Conservation (phyloP, 2,113 vertebrate genomes). For the Physeter macrocephalus region DNA sequence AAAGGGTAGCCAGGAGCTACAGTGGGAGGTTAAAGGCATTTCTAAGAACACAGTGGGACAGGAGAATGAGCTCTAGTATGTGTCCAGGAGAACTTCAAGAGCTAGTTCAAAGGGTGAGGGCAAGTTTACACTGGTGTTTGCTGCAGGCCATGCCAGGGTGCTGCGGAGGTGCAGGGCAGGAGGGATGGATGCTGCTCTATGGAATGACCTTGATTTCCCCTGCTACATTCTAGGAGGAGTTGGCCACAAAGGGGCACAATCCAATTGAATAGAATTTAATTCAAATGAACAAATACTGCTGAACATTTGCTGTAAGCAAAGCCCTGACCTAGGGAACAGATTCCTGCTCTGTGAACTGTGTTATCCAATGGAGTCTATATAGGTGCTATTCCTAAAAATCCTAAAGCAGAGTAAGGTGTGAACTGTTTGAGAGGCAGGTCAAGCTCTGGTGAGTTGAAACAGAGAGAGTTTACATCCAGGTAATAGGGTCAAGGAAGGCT, state of each 20-base stretch:
- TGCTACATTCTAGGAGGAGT: not conserved
- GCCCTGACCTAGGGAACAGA: not conserved
- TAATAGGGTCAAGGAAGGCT: not conserved
- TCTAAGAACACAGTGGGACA: not conserved
- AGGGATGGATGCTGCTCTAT: not conserved
- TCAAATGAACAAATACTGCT: not conserved
- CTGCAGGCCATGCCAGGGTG: not conserved
- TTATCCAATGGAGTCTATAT: not conserved
- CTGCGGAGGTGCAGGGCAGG: fast-evolving
- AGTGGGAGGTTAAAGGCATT: not conserved
- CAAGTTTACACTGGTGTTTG: not conserved
- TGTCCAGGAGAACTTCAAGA: not conserved
- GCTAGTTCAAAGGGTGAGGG: not conserved
- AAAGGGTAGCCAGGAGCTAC: not conserved
- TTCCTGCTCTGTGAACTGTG: not conserved
- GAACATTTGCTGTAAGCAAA: not conserved
- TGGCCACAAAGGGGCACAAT: not conserved
- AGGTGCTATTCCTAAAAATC: not conserved
- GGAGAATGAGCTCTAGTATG: not conserved
- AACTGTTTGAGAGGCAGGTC: not conserved
- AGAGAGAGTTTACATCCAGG: not conserved
- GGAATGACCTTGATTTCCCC: not conserved
- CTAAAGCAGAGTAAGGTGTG: not conserved
- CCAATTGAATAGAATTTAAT: not conserved
- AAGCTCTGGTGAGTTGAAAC: not conserved